Percentiles rank a stretch among this genome's conserved stretches.
phyloP scores from a whole-genome alignment of 2,888 invertebrate species.

The Matsumyia berberina region DNA sequence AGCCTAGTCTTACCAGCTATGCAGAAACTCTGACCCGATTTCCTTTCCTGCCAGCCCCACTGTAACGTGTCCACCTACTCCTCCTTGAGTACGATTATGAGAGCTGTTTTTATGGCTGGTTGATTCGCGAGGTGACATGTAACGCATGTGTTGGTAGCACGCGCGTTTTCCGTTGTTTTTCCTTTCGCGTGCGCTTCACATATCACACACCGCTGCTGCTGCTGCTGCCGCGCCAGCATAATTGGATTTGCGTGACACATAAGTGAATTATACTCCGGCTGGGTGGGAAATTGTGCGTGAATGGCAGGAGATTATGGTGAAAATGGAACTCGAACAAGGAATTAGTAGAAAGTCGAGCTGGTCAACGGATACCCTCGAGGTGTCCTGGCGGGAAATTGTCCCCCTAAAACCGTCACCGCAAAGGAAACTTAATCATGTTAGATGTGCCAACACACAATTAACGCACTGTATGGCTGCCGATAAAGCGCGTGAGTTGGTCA shows the following conservation, averaged over 20 bases:
- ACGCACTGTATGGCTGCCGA: slow-evolving; percentile 40
- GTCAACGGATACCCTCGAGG: slow-evolving; percentile 31
- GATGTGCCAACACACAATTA: slow-evolving; percentile 52
- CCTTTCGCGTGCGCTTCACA: slow-evolving; percentile 1
- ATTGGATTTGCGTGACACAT: slow-evolving; percentile 69
- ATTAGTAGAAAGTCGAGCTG: slow-evolving; percentile 19
- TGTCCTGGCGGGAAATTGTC: slow-evolving; percentile 1
- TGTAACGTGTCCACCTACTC: background rate
- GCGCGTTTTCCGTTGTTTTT: slow-evolving; percentile 14
- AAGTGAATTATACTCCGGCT: slow-evolving; percentile 29
- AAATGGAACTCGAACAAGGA: slow-evolving; percentile 32
- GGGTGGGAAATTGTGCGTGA: slow-evolving; percentile 37
- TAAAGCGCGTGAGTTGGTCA: slow-evolving; percentile 45
- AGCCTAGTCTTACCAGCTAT: too few relatives aligned
- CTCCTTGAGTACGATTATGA: slow-evolving; percentile 17
- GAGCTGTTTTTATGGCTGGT: slow-evolving; percentile 10
- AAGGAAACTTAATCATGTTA: slow-evolving; percentile 44
- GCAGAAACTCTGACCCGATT: too few relatives aligned
- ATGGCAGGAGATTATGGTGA: slow-evolving; percentile 3
- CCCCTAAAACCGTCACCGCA: background rate
- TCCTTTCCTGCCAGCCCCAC: background rate
- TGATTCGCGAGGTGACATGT: slow-evolving; percentile 44
- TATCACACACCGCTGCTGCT: background rate
- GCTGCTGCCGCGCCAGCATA: slow-evolving; percentile 22
- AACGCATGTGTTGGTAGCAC: slow-evolving; percentile 36